Evolutionary conservation across 2,888 invertebrate genomes (phyloP).

Genomic region (Callosobruchus maculatus): DNA sequence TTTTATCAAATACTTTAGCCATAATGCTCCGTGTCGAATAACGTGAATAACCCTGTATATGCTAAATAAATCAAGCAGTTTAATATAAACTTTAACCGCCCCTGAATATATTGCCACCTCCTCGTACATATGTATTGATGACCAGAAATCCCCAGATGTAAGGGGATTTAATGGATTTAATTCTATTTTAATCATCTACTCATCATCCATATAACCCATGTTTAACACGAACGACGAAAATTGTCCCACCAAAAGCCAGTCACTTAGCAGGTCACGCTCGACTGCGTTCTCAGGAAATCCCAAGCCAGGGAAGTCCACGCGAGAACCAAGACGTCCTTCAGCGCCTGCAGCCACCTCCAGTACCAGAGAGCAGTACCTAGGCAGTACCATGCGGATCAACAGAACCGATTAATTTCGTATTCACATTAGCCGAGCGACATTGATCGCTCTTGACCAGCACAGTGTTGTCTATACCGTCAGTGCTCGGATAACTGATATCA

Average conservation of each 20-base stretch:
- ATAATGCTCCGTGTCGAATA: too few species aligned
- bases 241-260: neutral
- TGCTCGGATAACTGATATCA: constrained; percentile 7
- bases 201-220: neutral
- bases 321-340: constrained; percentile 16
- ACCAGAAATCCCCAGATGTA: too few species aligned
- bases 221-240: neutral
- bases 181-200: neutral
- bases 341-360: neutral
- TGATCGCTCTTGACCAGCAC: neutral
- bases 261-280: neutral
- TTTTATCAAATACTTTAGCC: too few species aligned
- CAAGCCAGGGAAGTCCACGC: constrained; percentile 17
- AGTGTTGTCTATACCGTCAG: constrained; percentile 18
- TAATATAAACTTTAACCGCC: too few species aligned
- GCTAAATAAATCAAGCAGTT: too few species aligned
- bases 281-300: constrained; percentile 11
- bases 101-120: too few species aligned
- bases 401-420: neutral
- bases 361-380: neutral
- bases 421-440: neutral
- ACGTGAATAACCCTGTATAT: too few species aligned
- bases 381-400: neutral
- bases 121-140: too few species aligned
- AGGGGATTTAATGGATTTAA: too few species aligned